phyloP scores from a whole-genome alignment of 2,888 invertebrate species.

The Pecten maximus region DNA sequence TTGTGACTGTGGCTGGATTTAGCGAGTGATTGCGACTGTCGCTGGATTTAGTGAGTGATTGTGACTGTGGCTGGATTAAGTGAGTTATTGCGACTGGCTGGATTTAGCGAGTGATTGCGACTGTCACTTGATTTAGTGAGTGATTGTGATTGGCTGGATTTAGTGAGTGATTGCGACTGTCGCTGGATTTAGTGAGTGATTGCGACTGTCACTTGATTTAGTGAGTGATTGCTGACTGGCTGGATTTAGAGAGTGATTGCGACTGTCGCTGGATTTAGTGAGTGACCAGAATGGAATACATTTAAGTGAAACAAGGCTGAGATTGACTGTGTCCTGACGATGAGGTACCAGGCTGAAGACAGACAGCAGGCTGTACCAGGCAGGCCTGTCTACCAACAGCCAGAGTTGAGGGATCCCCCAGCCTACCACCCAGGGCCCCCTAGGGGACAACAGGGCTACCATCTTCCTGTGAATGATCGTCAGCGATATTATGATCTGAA shows the following conservation, averaged over 20 bases:
- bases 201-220: no score
- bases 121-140: no score
- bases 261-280: no score
- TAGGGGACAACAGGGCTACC: neutral
- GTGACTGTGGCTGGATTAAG: no score
- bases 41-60: no score
- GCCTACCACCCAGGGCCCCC: neutral
- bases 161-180: no score
- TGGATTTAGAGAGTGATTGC: no score
- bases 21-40: no score
- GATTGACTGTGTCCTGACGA: neutral
- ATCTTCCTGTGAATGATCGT: neutral
- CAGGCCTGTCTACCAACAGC: neutral
- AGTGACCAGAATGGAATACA: neutral
- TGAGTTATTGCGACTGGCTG: neutral
- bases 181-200: no score
- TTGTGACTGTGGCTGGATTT: no score
- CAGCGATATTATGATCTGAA: conserved; percentile 19
- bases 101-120: no score
- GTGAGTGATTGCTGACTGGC: neutral
- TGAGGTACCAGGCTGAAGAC: neutral
- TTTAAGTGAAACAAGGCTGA: neutral
- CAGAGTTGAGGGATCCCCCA: neutral
- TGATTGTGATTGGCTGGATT: neutral
- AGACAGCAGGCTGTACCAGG: neutral